Conservation (phyloP, 2,113 vertebrate genomes). For the Penelope pileata region DNA sequence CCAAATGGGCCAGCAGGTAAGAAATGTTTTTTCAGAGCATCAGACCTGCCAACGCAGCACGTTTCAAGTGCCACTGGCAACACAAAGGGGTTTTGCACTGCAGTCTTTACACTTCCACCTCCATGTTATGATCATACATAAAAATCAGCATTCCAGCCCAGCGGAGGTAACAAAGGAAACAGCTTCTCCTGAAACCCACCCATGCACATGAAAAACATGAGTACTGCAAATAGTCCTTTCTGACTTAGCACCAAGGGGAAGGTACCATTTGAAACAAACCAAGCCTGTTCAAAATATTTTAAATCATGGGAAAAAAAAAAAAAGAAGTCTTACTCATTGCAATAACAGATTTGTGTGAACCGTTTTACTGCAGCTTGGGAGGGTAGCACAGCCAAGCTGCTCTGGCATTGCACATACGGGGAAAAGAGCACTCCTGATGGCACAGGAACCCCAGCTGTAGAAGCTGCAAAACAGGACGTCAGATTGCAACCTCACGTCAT, state of each 20-base stretch:
- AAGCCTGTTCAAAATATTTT: background rate
- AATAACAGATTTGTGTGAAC: background rate
- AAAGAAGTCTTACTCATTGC: background rate
- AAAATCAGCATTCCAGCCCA: background rate
- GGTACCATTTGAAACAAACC: background rate
- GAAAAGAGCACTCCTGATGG: background rate
- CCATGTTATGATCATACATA: background rate
- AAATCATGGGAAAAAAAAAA: background rate
- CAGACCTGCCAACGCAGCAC: background rate
- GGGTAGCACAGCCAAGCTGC: rapidly evolving
- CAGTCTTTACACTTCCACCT: background rate
- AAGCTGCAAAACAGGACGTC: background rate
- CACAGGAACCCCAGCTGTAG: background rate
- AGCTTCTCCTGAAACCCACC: background rate
- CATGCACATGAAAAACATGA: background rate
- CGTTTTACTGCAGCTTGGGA: background rate
- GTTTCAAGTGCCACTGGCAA: background rate
- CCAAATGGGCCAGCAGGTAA: background rate
- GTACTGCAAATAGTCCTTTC: background rate
- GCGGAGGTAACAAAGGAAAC: background rate
- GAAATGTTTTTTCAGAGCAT: background rate
- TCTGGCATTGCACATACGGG: background rate
- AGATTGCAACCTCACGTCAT: background rate
- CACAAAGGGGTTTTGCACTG: background rate
- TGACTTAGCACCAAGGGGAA: background rate